Evolutionary conservation across 2,113 vertebrate genomes (phyloP).

Genomic region (Cisticola juncidis): DNA sequence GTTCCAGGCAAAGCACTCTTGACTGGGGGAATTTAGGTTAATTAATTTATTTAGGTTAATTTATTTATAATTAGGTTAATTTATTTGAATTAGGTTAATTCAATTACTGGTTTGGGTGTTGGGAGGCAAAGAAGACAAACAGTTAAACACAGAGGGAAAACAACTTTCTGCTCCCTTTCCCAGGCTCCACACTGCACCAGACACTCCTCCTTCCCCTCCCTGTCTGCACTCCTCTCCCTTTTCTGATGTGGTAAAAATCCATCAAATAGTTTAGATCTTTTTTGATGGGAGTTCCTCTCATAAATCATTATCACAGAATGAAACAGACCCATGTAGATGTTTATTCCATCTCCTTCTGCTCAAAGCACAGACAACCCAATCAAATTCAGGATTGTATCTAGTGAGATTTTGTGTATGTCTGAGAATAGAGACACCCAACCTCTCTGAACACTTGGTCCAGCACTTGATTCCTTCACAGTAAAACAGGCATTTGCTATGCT

Average conservation of each 20-base stretch:
- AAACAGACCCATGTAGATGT: background rate
- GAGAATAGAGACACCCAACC: background rate
- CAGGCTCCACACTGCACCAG: background rate
- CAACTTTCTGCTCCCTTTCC: background rate
- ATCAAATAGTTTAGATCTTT: background rate
- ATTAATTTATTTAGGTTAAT: too few relatives aligned
- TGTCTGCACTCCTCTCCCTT: background rate
- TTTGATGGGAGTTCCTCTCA: background rate
- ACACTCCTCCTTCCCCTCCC: accelerated
- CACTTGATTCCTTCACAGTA: background rate
- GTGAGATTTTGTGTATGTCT: background rate
- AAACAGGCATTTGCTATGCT: background rate
- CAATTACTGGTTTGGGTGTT: background rate
- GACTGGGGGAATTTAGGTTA: background rate
- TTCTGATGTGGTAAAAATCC: background rate
- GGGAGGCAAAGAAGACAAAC: background rate
- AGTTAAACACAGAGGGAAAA: background rate
- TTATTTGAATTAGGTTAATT: too few relatives aligned
- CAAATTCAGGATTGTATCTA: background rate
- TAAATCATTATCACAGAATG: background rate
- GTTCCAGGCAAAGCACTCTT: background rate
- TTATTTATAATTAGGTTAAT: too few relatives aligned
- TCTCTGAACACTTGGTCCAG: background rate
- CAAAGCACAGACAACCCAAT: background rate
- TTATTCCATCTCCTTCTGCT: background rate